Percentiles rank a stretch among this genome's conserved stretches.
Evolutionary conservation across 2,797 vertebrate genomes (phyloP).

Genomic region (Falco rusticolus): DNA sequence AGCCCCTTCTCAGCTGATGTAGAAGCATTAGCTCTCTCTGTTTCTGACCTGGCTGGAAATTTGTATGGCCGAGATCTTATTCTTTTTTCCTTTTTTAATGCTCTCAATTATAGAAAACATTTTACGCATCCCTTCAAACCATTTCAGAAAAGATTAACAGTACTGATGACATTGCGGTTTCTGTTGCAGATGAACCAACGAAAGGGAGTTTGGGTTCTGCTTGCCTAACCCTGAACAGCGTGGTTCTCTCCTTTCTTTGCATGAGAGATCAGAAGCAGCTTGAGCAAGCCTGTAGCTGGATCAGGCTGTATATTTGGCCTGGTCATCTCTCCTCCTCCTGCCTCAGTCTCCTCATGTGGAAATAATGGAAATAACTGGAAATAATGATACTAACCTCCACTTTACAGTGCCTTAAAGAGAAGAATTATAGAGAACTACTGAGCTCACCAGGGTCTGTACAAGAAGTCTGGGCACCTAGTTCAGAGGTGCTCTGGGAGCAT

Average conservation of each 20-base stretch:
- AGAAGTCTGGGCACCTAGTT: neutral
- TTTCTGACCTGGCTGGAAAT: neutral
- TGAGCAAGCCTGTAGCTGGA: neutral
- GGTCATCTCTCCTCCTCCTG: neutral
- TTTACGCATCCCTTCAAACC: neutral
- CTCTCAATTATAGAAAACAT: neutral
- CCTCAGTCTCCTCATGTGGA: neutral
- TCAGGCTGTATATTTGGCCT: neutral
- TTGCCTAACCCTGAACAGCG: neutral
- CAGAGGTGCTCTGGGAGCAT: neutral
- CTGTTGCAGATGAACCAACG: neutral
- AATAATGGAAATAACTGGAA: neutral
- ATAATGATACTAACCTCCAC: neutral
- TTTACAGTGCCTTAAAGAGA: neutral
- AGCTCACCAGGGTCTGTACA: neutral
- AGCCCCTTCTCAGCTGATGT: neutral
- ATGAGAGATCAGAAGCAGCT: neutral
- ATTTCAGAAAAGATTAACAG: neutral
- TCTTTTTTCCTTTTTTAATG: neutral
- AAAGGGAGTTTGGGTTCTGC: neutral
- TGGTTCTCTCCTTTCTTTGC: neutral
- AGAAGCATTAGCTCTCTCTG: neutral
- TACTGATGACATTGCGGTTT: neutral
- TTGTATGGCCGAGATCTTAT: neutral
- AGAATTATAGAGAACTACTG: neutral